Evolutionary conservation across 2,888 invertebrate genomes (phyloP).

Genomic region (Gryllus longicercus): DNA sequence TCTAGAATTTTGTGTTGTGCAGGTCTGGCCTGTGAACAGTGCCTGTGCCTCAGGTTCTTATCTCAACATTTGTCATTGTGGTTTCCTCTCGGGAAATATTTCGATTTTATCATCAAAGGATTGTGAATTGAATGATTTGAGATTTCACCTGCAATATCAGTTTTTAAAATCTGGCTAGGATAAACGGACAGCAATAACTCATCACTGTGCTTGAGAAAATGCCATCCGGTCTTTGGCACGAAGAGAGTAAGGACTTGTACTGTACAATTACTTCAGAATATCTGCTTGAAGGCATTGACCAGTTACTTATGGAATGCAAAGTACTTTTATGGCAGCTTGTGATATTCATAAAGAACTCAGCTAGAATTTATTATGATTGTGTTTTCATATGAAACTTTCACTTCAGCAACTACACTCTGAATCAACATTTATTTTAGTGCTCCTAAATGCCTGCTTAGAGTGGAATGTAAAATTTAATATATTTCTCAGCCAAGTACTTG

Average conservation of each 20-base stretch:
- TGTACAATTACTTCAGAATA: constrained; percentile 17
- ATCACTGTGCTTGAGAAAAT: background rate
- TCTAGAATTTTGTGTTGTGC: too few species aligned
- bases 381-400: constrained; percentile 6
- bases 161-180: background rate
- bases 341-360: background rate
- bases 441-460: background rate
- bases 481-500: constrained; percentile 2
- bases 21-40: too few species aligned
- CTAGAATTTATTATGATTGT: background rate
- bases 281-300: constrained; percentile 5
- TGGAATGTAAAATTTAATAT: background rate
- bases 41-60: too few species aligned
- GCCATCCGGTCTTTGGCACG: background rate
- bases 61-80: too few species aligned
- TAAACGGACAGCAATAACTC: background rate
- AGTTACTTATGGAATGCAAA: constrained; percentile 10
- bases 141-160: too few species aligned
- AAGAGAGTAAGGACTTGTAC: constrained; percentile 17
- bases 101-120: too few species aligned
- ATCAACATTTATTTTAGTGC: background rate
- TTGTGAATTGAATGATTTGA: too few species aligned
- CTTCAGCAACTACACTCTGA: background rate
- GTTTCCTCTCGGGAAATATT: too few species aligned
- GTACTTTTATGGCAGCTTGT: constrained; percentile 3